Evolutionary conservation across 2,888 invertebrate genomes (phyloP).

Genomic region (Galeruca laticollis): DNA sequence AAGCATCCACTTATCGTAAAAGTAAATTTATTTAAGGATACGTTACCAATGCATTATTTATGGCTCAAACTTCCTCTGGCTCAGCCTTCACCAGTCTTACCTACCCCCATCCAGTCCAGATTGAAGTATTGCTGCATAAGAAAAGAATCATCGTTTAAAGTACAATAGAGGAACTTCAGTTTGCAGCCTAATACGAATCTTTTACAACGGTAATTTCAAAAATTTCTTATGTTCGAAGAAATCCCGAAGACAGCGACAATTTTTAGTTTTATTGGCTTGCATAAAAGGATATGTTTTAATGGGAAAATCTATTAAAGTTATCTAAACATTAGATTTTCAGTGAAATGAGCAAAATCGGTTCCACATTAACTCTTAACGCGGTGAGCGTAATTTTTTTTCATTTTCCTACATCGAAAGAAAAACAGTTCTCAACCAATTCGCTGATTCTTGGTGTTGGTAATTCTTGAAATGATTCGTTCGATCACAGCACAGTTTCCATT

Average conservation of each 20-base stretch:
- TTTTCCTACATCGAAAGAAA: slow-evolving; percentile 13
- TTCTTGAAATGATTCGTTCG: slow-evolving; percentile 42
- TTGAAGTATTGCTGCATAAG: no score
- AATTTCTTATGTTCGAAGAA: background rate
- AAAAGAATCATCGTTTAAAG: no score
- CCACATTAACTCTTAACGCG: background rate
- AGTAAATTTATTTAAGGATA: no score
- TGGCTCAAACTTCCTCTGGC: no score
- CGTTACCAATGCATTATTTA: no score
- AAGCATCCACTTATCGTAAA: no score
- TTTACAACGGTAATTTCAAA: background rate
- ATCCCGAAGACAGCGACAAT: background rate
- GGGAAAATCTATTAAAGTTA: background rate
- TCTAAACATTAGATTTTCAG: slow-evolving; percentile 5
- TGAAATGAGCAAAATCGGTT: background rate
- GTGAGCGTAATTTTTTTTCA: background rate
- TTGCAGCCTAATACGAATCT: no score
- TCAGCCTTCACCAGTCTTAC: no score
- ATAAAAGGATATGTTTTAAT: background rate
- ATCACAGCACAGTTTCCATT: slow-evolving; percentile 94
- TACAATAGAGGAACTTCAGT: no score
- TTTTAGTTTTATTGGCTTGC: no score
- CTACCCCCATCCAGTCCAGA: no score
- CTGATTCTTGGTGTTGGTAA: slow-evolving; percentile 44
- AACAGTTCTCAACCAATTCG: slow-evolving; percentile 8